A percentile compares a stretch with the other conserved stretches of the same genome.
Conservation (phyloP, 1,140 invertebrate species). For the Zaprionus vittiger region DNA sequence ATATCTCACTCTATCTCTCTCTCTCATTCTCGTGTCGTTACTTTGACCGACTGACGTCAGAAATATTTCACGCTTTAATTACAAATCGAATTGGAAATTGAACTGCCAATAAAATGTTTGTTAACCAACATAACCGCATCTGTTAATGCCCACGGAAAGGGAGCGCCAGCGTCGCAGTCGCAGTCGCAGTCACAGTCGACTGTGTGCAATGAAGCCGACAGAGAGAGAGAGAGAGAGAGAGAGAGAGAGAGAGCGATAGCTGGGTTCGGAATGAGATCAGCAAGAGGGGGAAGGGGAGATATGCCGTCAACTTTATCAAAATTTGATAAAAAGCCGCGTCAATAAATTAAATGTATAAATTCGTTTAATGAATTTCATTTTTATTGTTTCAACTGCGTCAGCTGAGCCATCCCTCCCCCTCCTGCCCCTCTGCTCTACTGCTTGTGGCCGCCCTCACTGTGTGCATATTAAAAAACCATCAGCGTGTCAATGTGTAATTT, state of each 20-base stretch:
- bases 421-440: background rate
- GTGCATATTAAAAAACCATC: slow-evolving; percentile 81
- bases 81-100: slow-evolving; percentile 70
- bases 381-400: slow-evolving; percentile 69
- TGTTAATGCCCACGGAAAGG: slow-evolving; percentile 69
- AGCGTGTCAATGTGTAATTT: slow-evolving; percentile 82
- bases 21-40: background rate
- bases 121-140: slow-evolving; percentile 80
- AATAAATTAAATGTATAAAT: slow-evolving; percentile 83
- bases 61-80: slow-evolving; percentile 79
- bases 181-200: slow-evolving; percentile 4
- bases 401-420: slow-evolving; percentile 37
- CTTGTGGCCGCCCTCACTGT: slow-evolving; percentile 10
- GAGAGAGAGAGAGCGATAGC: background rate
- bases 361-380: slow-evolving; percentile 79
- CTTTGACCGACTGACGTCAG: slow-evolving; percentile 32
- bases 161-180: slow-evolving; percentile 43
- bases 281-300: background rate
- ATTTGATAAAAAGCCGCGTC: slow-evolving; percentile 76
- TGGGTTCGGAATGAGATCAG: no score
- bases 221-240: background rate
- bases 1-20: background rate
- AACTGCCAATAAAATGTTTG: slow-evolving; percentile 76
- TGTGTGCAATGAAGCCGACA: slow-evolving; percentile 67
- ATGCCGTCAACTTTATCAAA: slow-evolving; percentile 62